Evolutionary conservation across 1,140 invertebrate genomes (phyloP).

Genomic region (Apis cerana): DNA sequence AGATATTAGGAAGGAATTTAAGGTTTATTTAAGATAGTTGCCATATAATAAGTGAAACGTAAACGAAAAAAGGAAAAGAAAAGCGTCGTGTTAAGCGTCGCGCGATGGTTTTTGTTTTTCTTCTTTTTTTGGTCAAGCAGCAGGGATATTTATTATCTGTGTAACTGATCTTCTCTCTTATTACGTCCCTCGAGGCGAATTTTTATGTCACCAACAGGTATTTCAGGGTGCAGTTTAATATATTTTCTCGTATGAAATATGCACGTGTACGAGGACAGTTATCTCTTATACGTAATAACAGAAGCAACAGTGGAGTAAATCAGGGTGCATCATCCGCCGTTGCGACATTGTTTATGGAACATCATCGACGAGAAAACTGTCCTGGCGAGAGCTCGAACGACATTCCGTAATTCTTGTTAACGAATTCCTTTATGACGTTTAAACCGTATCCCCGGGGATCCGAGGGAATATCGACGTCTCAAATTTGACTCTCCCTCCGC

Average conservation of each 20-base stretch:
- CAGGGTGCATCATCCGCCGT: conserved; percentile 21
- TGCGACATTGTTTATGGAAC: conserved; percentile 52
- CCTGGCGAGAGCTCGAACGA: conserved; percentile 1
- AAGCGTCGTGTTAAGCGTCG: neutral
- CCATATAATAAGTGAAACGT: too few relatives aligned
- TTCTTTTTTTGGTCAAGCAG: neutral
- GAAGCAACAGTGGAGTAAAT: conserved; percentile 16
- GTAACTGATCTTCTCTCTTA: neutral
- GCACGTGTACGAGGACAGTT: neutral
- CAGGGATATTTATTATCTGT: neutral
- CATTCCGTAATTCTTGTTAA: neutral
- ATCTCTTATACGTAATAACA: conserved; percentile 23
- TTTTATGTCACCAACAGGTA: neutral
- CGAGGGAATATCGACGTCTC: conserved; percentile 1
- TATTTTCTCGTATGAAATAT: neutral
- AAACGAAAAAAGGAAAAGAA: neutral
- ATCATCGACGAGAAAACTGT: conserved; percentile 35
- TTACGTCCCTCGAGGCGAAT: neutral
- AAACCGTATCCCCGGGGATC: conserved; percentile 24
- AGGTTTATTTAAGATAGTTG: neutral
- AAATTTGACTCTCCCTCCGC: too few relatives aligned
- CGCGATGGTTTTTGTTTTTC: neutral
- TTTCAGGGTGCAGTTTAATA: neutral
- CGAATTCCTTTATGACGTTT: conserved; percentile 50
- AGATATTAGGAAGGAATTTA: neutral